Evolutionary conservation across 1,140 invertebrate species (phyloP).

Genomic region (Papilio polytes): DNA sequence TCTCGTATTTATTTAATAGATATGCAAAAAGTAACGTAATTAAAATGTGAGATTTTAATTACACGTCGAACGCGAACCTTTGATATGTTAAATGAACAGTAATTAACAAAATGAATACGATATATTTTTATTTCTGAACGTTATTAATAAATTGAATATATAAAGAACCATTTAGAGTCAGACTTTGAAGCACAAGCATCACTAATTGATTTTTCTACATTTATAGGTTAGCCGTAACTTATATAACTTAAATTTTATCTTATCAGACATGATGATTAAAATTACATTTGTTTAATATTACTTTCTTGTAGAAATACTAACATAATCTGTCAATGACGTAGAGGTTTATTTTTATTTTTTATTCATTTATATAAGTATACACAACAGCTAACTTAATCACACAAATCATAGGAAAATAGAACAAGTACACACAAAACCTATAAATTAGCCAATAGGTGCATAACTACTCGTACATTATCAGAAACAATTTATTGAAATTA

Average conservation of each 20-base stretch:
- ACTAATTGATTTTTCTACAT: neutral
- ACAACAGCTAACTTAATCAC: too few species aligned
- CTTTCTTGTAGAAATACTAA: neutral
- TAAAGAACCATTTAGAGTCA: neutral
- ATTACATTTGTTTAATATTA: neutral
- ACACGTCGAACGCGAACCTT: neutral
- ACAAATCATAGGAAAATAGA: too few species aligned
- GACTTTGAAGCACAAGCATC: neutral
- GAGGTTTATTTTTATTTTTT: too few species aligned
- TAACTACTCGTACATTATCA: too few species aligned
- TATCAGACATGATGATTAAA: neutral
- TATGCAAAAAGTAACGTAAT: conserved; percentile 9
- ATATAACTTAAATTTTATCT: neutral
- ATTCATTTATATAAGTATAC: too few species aligned
- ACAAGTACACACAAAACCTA: too few species aligned
- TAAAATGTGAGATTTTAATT: conserved; percentile 3
- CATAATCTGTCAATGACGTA: neutral
- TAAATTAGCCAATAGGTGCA: too few species aligned
- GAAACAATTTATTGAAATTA: too few species aligned
- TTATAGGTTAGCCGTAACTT: too few species aligned
- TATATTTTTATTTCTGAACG: neutral
- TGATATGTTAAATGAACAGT: neutral
- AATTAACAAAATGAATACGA: neutral
- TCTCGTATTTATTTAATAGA: conserved; percentile 59
- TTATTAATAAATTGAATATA: neutral